A percentile compares a stretch with the other conserved stretches of the same genome.
Conservation (phyloP, 2,888 invertebrate species). For the Hydraecia micacea region DNA sequence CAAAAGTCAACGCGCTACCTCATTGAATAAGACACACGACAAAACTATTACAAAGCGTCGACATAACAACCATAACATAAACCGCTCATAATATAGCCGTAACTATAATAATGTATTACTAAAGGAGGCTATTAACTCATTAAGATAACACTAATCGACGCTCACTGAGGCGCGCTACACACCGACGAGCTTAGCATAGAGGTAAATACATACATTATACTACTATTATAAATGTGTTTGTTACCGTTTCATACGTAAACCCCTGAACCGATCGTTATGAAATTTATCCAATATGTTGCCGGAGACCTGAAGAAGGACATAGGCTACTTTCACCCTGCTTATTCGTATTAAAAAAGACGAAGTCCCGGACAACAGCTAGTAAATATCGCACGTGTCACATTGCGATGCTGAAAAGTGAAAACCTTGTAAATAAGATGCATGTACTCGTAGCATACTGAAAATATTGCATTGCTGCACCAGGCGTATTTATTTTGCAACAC, state of each 20-base stretch:
- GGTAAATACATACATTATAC: background rate
- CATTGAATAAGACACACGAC: slow-evolving; percentile 2
- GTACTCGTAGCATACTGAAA: background rate
- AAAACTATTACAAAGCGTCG: background rate
- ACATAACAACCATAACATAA: background rate
- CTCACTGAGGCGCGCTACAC: slow-evolving; percentile 31
- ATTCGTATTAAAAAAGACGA: background rate
- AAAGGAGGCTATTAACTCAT: slow-evolving; percentile 25
- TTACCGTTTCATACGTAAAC: background rate
- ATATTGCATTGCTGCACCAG: slow-evolving; percentile 16
- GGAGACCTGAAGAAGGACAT: background rate
- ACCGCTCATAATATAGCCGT: slow-evolving; percentile 10
- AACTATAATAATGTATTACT: slow-evolving; percentile 31
- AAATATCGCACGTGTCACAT: background rate
- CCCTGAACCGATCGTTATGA: background rate
- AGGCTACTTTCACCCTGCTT: background rate
- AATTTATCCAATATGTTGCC: too few species aligned
- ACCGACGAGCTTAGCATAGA: slow-evolving; percentile 13
- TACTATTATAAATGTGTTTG: background rate
- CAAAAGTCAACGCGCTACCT: background rate
- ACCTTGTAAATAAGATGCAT: slow-evolving; percentile 6
- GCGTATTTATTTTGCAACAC: slow-evolving; percentile 26
- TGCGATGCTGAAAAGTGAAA: slow-evolving; percentile 1
- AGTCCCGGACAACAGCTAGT: background rate
- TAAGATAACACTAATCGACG: slow-evolving; percentile 33